phyloP scores from a whole-genome alignment of 2,113 vertebrate genomes.

The Ictalurus furcatus region DNA sequence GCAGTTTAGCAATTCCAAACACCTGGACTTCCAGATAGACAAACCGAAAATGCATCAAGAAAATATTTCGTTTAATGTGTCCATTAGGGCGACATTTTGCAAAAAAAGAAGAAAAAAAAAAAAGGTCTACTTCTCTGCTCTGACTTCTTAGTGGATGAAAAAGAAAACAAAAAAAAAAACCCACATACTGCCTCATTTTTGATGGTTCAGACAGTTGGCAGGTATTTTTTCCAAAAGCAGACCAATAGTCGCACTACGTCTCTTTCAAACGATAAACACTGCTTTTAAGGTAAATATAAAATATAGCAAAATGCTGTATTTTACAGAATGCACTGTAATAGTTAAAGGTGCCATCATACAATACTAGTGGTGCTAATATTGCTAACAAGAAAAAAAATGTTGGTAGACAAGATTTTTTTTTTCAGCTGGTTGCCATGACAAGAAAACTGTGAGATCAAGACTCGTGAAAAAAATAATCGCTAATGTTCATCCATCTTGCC shows the following conservation, averaged over 20 bases:
- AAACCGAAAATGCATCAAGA: conserved; percentile 2
- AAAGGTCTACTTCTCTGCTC: background rate
- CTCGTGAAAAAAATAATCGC: background rate
- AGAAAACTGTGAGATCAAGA: background rate
- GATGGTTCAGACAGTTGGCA: background rate
- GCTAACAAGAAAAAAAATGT: background rate
- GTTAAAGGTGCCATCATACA: background rate
- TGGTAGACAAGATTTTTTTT: too few relatives aligned
- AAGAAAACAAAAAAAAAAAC: background rate
- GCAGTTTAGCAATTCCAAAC: conserved; percentile 15
- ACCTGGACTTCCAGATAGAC: conserved; percentile 6
- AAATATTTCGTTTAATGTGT: background rate
- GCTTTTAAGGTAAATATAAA: background rate
- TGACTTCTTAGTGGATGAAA: background rate
- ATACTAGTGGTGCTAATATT: background rate
- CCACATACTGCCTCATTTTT: background rate
- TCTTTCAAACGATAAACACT: background rate
- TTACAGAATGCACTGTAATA: background rate
- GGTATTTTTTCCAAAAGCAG: background rate
- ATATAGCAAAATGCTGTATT: background rate
- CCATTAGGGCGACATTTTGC: background rate
- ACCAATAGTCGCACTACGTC: background rate
- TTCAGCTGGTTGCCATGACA: too few relatives aligned
- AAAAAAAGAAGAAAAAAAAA: background rate
- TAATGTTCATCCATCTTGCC: background rate